phyloP scores from a whole-genome alignment of 2,113 vertebrate species.

The Pelecanoides urinatrix region DNA sequence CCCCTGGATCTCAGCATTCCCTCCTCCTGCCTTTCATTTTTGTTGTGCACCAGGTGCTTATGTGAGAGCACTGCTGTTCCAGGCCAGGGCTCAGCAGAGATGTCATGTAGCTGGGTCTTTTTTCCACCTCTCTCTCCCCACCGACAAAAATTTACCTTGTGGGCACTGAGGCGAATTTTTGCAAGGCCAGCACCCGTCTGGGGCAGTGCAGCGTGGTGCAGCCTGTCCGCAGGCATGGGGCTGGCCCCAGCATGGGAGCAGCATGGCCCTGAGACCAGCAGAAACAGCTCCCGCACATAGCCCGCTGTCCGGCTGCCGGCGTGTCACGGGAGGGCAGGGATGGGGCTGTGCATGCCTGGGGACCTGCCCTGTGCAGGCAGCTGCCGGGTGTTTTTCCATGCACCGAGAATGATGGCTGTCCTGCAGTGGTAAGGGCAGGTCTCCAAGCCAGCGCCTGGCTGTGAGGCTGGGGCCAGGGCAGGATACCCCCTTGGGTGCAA shows the following conservation, averaged over 20 bases:
- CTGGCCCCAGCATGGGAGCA: not conserved
- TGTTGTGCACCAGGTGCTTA: fast-evolving
- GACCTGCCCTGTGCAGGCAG: not conserved
- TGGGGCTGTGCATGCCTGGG: not conserved
- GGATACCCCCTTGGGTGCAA: not conserved
- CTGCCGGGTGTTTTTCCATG: not conserved
- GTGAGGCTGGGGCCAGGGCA: not conserved
- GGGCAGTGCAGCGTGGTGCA: fast-evolving
- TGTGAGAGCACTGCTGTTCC: not conserved
- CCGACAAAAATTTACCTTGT: not conserved
- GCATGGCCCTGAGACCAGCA: not conserved
- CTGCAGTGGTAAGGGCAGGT: not conserved
- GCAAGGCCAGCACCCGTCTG: not conserved
- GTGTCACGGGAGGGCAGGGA: not conserved
- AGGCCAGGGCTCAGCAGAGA: not conserved
- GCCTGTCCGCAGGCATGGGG: fast-evolving
- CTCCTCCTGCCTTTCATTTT: not conserved
- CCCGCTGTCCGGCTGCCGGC: fast-evolving
- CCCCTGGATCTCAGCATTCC: not conserved
- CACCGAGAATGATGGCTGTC: not conserved
- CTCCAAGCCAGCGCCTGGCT: fast-evolving
- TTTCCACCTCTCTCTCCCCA: not conserved
- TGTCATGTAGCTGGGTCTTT: not conserved
- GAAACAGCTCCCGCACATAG: not conserved
- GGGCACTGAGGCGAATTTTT: not conserved